Conservation (phyloP, 30 jellyfish, hydroid and myxozoan genomes). For the Nemopilema nomurai region DNA sequence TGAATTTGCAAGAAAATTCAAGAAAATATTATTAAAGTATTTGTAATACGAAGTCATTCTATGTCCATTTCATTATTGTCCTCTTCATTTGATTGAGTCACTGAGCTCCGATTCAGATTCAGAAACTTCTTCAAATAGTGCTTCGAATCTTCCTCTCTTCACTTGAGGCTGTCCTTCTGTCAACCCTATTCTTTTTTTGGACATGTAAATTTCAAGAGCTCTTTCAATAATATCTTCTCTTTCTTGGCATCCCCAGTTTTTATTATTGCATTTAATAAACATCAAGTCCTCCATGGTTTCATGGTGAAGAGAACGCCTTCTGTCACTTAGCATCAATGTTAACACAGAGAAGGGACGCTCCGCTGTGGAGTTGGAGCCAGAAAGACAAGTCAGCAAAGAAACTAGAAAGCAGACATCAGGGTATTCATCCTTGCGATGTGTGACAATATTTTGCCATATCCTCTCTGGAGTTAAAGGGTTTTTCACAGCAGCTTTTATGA, state of each 20-base stretch:
- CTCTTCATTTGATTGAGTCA: not conserved
- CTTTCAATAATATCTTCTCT: slow-evolving; percentile 33
- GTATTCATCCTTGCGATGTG: slow-evolving; percentile 37
- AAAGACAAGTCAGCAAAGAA: slow-evolving; percentile 40
- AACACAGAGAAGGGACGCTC: slow-evolving; percentile 36
- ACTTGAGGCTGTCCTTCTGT: slow-evolving; percentile 32
- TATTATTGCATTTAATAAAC: too few species aligned
- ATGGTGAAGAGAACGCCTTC: slow-evolving; percentile 38
- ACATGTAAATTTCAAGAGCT: too few species aligned
- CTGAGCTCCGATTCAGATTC: slow-evolving; percentile 22
- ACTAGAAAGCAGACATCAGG: slow-evolving; percentile 28
- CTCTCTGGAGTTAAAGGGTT: slow-evolving; percentile 33
- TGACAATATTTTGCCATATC: slow-evolving; percentile 38
- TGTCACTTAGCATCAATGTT: slow-evolving; percentile 23
- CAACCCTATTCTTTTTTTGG: slow-evolving; percentile 22
- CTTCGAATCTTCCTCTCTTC: slow-evolving; percentile 21
- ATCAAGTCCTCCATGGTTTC: slow-evolving; percentile 37
- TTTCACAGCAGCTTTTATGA: too few species aligned
- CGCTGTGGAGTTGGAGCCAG: slow-evolving; percentile 47
- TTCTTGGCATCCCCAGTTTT: slow-evolving; percentile 37
- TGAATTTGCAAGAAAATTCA: too few species aligned
- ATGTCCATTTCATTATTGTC: slow-evolving; percentile 15
- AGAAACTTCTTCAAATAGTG: slow-evolving; percentile 28
- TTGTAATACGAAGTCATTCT: slow-evolving; percentile 11
- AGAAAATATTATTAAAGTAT: not conserved